Base-by-base conservation (phyloP, 2,888 invertebrate species). In the Spilosoma lubricipeda region DNA sequence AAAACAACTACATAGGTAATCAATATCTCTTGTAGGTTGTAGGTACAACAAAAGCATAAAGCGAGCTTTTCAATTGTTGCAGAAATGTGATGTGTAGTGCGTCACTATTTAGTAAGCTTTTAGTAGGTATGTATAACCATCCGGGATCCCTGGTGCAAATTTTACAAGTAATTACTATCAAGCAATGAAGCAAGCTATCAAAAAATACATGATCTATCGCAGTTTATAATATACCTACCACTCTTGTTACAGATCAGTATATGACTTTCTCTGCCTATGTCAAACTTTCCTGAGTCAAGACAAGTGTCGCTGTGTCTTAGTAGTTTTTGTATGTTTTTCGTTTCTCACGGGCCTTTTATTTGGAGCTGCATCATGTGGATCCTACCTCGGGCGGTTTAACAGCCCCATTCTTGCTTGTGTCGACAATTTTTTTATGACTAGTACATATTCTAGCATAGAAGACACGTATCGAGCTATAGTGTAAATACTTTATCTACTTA, bases 351-450 rank as follows among this genome's bases (percentile, higher is more conserved):
- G 95, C 1, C 33, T 94, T 23, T 52, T 95, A 20, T 72, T 94
- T 45, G 95, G 95, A 2, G 93, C 93, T 63, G 94, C 93, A 1
- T 91, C 94, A 0, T 95, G 95, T 71, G 94, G 94, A 15, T 87
- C 91, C 3, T 86, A 89, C 73, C 88, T 89, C 13, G 90, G 95
- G 23, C 88, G 87, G 75, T 94, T 95, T 78, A 93, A 93, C 77
- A 95, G 93, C 74, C 94, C 94, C 8, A 88, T 95, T 70, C 81
- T 94, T 3, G 87, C 89, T 33, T 95, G 94, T 80, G 89, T 95
- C 67, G 94, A 95, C 70, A 93, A 89, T 74, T 90, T 89, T 52
- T 94, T 95, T 78, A 87, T 90, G 48, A 82, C 88, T 5, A 91
- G 92, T 73, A 81, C 80, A 52, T 88, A 89, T 79, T 48, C 85